These are phyloP conservation scores for Petroica traversi DNA, from an alignment of 2,113 vertebrate genomes.

Conservation along the genomic window DNA sequence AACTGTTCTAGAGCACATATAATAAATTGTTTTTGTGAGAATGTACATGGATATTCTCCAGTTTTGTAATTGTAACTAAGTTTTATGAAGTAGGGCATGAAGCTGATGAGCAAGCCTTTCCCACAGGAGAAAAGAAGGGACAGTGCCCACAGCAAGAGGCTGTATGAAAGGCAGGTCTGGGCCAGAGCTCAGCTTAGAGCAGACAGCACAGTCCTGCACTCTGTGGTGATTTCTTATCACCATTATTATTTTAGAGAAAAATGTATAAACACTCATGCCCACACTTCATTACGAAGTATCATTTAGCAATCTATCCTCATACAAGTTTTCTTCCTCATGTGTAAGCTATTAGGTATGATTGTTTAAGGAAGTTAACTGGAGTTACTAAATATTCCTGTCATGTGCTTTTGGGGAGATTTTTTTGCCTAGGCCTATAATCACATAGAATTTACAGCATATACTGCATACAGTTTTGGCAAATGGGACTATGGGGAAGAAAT, in stretches of 20 bases:
- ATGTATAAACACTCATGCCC: not conserved
- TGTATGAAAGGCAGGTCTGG: not conserved
- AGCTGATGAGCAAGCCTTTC: too few relatives aligned
- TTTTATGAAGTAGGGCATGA: too few relatives aligned
- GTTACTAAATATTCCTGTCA: not conserved
- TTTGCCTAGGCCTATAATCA: not conserved
- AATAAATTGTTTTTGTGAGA: not conserved
- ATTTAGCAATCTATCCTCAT: not conserved
- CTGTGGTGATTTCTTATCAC: not conserved
- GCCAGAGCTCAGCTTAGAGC: not conserved
- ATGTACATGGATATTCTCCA: not conserved
- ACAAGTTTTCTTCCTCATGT: not conserved
- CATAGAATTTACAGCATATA: not conserved
- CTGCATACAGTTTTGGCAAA: not conserved
- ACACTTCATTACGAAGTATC: not conserved
- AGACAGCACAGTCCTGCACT: rapidly evolving
- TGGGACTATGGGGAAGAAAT: not conserved
- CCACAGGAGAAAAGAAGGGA: too few relatives aligned
- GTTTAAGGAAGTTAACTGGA: not conserved
- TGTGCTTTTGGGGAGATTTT: not conserved
- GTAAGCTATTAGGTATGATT: not conserved
- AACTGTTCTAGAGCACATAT: not conserved
- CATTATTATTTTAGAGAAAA: not conserved
- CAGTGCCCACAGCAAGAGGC: not conserved
- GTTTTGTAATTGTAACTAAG: not conserved